Conservation (phyloP, 1,140 invertebrate genomes). For the Lasioglossum baleicum region DNA sequence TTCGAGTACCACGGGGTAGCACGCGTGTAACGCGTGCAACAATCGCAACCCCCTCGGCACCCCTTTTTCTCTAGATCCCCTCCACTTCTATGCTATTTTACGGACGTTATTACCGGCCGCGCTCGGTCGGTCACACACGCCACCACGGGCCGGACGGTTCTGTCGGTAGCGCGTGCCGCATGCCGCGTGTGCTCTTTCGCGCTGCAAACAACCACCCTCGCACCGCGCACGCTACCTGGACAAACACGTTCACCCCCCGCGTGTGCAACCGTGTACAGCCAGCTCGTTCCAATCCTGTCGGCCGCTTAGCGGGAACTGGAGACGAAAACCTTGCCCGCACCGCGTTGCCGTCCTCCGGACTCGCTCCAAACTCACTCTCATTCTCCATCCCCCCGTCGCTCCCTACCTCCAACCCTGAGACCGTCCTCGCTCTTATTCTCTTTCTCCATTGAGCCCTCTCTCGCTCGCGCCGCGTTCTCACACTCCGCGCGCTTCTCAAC, state of each 20-base stretch:
- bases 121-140: constrained; percentile 41
- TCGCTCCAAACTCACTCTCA: constrained; percentile 61
- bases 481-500: constrained; percentile 61
- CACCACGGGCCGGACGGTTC: constrained; percentile 38
- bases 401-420: constrained; percentile 25
- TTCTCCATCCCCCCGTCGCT: constrained; percentile 36
- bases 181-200: constrained; percentile 51
- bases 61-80: background rate
- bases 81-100: constrained; percentile 13
- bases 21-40: constrained; percentile 46
- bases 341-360: constrained; percentile 65
- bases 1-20: constrained; percentile 51
- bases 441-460: constrained; percentile 35
- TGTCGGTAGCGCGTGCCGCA: constrained; percentile 55
- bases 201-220: constrained; percentile 44
- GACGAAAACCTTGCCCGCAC: constrained; percentile 68
- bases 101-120: constrained; percentile 35
- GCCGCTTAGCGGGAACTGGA: constrained; percentile 78
- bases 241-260: constrained; percentile 56
- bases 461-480: constrained; percentile 56
- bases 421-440: constrained; percentile 52
- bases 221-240: constrained; percentile 56
- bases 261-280: constrained; percentile 52
- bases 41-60: background rate
- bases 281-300: constrained; percentile 74